phyloP scores from a whole-genome alignment of 2,888 invertebrate genomes.

The Hypsopygia costalis region DNA sequence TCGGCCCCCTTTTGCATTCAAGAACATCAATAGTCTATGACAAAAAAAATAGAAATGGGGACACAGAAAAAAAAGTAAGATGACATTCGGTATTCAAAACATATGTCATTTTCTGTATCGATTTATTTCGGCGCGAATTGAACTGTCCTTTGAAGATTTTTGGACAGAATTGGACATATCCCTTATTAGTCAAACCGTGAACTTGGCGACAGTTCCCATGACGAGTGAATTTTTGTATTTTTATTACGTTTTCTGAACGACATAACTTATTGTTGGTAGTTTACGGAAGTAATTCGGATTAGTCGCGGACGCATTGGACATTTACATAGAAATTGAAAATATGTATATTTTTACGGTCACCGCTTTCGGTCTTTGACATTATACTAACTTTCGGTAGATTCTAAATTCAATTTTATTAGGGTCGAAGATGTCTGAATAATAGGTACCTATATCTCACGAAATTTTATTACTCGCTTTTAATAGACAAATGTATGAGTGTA shows the following conservation, averaged over 20 bases:
- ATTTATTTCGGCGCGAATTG: conserved; percentile 63
- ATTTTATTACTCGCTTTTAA: too few relatives aligned
- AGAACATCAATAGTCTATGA: conserved; percentile 26
- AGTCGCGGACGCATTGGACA: conserved; percentile 52
- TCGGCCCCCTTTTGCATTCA: conserved; percentile 59
- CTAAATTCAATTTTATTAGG: too few relatives aligned
- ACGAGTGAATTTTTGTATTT: conserved; percentile 64
- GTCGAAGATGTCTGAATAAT: too few relatives aligned
- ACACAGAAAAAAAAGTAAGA: conserved; percentile 42
- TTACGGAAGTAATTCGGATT: conserved; percentile 67
- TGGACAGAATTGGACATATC: conserved; percentile 40
- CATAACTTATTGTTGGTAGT: conserved; percentile 47
- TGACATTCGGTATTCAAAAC: conserved; percentile 74
- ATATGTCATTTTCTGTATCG: conserved; percentile 72
- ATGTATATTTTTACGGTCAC: conserved; percentile 9
- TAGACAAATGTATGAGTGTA: too few relatives aligned
- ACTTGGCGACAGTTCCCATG: conserved; percentile 73
- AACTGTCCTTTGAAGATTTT: conserved; percentile 42
- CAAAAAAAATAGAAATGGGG: conserved; percentile 28
- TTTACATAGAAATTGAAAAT: conserved; percentile 19
- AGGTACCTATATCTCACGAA: too few relatives aligned
- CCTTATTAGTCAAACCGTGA: conserved; percentile 70
- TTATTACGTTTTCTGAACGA: conserved; percentile 58
- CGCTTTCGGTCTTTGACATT: background rate
- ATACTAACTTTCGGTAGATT: too few relatives aligned